Conservation (phyloP, 1,140 invertebrate species). For the Lepidostoma basale region DNA sequence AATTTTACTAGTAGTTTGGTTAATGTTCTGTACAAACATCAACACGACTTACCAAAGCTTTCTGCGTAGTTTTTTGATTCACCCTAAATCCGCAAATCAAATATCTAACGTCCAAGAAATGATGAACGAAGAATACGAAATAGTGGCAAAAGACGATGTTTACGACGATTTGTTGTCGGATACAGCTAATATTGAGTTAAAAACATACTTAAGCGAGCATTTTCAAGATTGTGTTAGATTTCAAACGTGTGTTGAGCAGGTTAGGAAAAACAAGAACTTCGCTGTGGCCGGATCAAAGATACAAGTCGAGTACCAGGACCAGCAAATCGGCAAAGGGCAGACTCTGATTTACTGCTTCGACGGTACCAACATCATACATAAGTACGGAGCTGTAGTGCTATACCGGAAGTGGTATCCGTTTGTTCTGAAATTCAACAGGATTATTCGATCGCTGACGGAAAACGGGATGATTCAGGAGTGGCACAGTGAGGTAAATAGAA, state of each 20-base stretch:
- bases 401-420: conserved; percentile 57
- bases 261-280: conserved; percentile 53
- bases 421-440: conserved; percentile 54
- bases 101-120: conserved; percentile 55
- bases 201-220: conserved; percentile 57
- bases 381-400: conserved; percentile 56
- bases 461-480: conserved; percentile 60
- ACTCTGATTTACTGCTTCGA: conserved; percentile 55
- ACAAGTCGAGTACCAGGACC: conserved; percentile 56
- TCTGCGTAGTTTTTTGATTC: conserved; percentile 59
- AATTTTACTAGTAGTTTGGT: conserved; percentile 56
- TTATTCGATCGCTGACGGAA: conserved; percentile 57
- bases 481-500: conserved; percentile 57
- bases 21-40: conserved; percentile 59
- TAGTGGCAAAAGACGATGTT: conserved; percentile 57
- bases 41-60: conserved; percentile 59
- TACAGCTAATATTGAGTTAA: conserved; percentile 51
- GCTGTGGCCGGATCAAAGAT: conserved; percentile 56
- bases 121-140: conserved; percentile 52
- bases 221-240: conserved; percentile 54
- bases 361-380: conserved; percentile 56
- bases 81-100: conserved; percentile 58
- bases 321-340: conserved; percentile 53
- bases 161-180: conserved; percentile 55
- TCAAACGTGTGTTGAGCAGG: conserved; percentile 52